A percentile compares a stretch with the other conserved stretches of the same genome.
Evolutionary conservation across 1,140 invertebrate genomes (phyloP).

Genomic region (Reticulitermes speratus): DNA sequence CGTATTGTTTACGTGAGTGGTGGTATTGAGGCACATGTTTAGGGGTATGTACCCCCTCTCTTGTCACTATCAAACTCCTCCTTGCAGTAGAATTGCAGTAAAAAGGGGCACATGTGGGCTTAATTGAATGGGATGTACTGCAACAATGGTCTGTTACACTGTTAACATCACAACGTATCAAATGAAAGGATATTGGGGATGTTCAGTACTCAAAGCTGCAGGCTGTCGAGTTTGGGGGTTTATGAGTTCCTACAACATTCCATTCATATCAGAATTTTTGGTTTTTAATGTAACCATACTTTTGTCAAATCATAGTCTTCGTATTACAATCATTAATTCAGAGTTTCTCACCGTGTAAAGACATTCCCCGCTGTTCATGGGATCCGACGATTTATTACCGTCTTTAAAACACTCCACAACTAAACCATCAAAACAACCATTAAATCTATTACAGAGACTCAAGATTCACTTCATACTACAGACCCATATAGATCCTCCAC

Average conservation of each 20-base stretch:
- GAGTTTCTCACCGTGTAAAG: no score
- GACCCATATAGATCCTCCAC: no score
- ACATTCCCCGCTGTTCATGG: no score
- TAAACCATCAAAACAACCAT: no score
- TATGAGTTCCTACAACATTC: not conserved
- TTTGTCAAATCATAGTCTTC: no score
- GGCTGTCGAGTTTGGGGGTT: not conserved
- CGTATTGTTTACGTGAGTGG: not conserved
- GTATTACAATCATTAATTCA: no score
- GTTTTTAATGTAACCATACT: no score
- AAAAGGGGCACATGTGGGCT: conserved; percentile 2
- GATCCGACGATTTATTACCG: no score
- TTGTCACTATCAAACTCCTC: not conserved
- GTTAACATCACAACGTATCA: not conserved
- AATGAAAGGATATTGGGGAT: not conserved
- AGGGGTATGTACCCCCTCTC: not conserved
- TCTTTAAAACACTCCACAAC: no score
- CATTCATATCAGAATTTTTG: not conserved
- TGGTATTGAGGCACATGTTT: not conserved
- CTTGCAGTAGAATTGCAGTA: not conserved
- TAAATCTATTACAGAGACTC: no score
- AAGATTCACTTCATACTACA: no score
- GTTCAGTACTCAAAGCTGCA: not conserved
- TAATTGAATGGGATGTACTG: conserved; percentile 11
- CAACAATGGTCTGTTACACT: not conserved